Evolutionary conservation across 2,888 invertebrate genomes (phyloP).

Genomic region (Microdon myrmicae): DNA sequence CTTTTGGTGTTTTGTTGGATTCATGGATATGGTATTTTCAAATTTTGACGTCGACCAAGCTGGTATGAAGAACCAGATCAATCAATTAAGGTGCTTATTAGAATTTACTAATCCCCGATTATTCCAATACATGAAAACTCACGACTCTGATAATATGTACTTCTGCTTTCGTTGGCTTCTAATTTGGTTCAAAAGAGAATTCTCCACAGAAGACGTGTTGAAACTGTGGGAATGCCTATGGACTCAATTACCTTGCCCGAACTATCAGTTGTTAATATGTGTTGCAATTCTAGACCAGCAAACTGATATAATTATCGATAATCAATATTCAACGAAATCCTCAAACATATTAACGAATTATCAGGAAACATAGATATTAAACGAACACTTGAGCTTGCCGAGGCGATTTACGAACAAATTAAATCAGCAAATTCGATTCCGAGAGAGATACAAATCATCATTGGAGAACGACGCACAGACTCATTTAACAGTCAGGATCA

Average conservation of each 20-base stretch:
- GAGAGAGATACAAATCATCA: constrained; percentile 76
- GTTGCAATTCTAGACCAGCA: constrained; percentile 93
- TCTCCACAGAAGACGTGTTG: constrained; percentile 86
- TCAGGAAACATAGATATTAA: constrained; percentile 87
- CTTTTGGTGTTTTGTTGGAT: constrained; percentile 99
- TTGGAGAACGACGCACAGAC: constrained; percentile 70
- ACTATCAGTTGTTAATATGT: constrained; percentile 94
- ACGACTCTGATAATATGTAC: constrained; percentile 88
- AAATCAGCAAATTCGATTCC: constrained; percentile 77
- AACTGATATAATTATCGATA: constrained; percentile 86
- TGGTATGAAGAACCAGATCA: constrained; percentile 93
- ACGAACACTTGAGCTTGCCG: constrained; percentile 84
- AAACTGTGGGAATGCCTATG: constrained; percentile 96
- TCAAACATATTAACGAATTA: constrained; percentile 96
- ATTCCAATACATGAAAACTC: constrained; percentile 80
- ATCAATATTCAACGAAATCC: constrained; percentile 94
- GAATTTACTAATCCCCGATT: constrained; percentile 85
- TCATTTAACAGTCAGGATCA: constrained; percentile 54
- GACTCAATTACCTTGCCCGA: constrained; percentile 93
- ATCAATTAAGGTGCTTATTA: constrained; percentile 83
- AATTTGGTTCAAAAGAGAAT: constrained; percentile 95
- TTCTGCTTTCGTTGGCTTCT: constrained; percentile 99
- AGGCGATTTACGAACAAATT: constrained; percentile 92
- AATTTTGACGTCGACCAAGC: constrained; percentile 98
- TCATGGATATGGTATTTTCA: constrained; percentile 90